Evolutionary conservation across 1,140 invertebrate species (phyloP).

Genomic region (Eriosoma lanigerum): DNA sequence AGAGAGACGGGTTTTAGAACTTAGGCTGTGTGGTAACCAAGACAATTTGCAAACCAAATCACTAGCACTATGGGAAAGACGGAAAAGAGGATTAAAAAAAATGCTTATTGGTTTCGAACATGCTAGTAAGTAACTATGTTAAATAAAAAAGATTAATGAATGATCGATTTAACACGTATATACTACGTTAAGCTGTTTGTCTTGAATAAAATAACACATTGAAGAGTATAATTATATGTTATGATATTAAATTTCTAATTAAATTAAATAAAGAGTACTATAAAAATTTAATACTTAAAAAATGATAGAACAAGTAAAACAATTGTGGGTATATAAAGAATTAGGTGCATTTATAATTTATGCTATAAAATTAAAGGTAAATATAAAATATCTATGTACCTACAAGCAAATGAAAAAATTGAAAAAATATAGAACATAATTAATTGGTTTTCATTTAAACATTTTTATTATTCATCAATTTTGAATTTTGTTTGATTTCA

Average conservation of each 20-base stretch:
- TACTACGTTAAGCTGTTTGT: background rate
- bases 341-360: too few relatives aligned
- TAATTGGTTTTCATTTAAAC: too few relatives aligned
- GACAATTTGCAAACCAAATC: constrained; percentile 66
- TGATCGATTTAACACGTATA: background rate
- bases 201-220: background rate
- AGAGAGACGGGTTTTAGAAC: constrained; percentile 73
- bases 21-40: constrained; percentile 67
- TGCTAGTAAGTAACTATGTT: constrained; percentile 63
- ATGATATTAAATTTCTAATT: too few relatives aligned
- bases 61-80: constrained; percentile 81
- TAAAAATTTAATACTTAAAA: background rate
- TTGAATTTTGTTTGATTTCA: too few relatives aligned
- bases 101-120: constrained; percentile 71
- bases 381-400: too few relatives aligned
- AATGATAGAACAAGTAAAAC: background rate
- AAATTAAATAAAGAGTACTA: too few relatives aligned
- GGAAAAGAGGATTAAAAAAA: constrained; percentile 76
- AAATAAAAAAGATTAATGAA: background rate
- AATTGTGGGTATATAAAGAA: background rate
- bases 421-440: too few relatives aligned
- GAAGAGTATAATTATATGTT: background rate
- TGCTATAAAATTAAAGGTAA: too few relatives aligned
- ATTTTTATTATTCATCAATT: too few relatives aligned
- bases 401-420: too few relatives aligned